phyloP scores from a whole-genome alignment of 2,113 vertebrate genomes.

The Orcinus orca region DNA sequence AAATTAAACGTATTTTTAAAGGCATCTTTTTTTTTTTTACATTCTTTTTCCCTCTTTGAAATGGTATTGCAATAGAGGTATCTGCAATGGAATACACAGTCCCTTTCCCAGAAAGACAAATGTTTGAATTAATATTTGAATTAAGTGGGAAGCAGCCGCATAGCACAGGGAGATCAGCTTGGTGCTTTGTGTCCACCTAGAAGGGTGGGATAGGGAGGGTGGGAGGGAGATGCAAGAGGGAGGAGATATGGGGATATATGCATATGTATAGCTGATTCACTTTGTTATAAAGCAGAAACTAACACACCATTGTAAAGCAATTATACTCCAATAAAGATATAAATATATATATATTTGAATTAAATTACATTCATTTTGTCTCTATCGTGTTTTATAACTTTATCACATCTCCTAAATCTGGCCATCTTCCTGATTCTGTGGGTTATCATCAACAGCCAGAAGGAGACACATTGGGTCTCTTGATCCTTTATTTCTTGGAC shows the following conservation, averaged over 20 bases:
- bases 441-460: background rate
- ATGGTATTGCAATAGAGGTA: background rate
- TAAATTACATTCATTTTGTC: background rate
- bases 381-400: constrained; percentile 9
- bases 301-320: too few species aligned
- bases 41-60: background rate
- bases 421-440: background rate
- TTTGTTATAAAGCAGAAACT: too few species aligned
- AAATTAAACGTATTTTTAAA: constrained; percentile 17
- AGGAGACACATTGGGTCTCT: background rate
- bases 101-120: background rate
- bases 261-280: too few species aligned
- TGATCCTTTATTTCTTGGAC: constrained; percentile 5
- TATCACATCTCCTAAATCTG: background rate
- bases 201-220: too few species aligned
- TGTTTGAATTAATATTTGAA: constrained; percentile 28
- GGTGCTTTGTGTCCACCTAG: too few species aligned
- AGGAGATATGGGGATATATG: too few species aligned
- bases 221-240: too few species aligned
- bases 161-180: too few species aligned
- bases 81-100: background rate
- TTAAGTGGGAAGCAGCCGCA: background rate
- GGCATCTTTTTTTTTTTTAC: background rate
- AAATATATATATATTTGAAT: background rate
- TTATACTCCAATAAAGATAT: too few species aligned